Evolutionary conservation across 1,140 invertebrate species (phyloP).

Genomic region (Drosophila gunungcola): DNA sequence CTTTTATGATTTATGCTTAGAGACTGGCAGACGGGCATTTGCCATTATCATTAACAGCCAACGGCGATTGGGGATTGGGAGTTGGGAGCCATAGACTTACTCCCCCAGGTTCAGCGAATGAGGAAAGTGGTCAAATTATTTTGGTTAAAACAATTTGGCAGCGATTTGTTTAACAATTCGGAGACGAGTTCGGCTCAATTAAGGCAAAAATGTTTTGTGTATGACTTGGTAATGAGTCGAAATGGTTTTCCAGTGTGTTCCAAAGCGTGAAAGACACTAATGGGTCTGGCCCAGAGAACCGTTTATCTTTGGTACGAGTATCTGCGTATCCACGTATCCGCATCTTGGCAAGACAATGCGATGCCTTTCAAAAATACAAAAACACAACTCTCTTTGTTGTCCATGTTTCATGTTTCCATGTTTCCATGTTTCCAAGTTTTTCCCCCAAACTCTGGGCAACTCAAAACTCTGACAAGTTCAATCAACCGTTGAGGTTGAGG

Average conservation of each 20-base stretch:
- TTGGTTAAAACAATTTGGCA: conserved; percentile 33
- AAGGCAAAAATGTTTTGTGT: conserved; percentile 58
- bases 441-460: conserved; percentile 38
- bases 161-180: conserved; percentile 61
- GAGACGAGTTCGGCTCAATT: conserved; percentile 39
- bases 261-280: conserved; percentile 61
- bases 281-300: conserved; percentile 51
- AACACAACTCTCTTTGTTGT: conserved; percentile 40
- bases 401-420: conserved; percentile 41
- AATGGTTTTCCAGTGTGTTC: conserved; percentile 45
- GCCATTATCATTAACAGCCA: conserved; percentile 60
- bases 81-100: background rate
- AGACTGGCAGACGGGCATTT: conserved; percentile 37
- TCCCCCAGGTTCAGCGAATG: conserved; percentile 12
- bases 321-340: conserved; percentile 30
- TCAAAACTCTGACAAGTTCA: conserved; percentile 75
- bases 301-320: conserved; percentile 32
- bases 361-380: conserved; percentile 64
- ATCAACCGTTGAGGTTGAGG: conserved; percentile 79
- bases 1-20: conserved; percentile 68
- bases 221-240: conserved; percentile 47
- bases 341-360: conserved; percentile 55
- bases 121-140: conserved; percentile 55
- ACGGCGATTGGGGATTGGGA: conserved; percentile 15
- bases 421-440: conserved; percentile 21